Evolutionary conservation across 2,113 vertebrate species (phyloP).

Genomic region (Ctenomys sociabilis): DNA sequence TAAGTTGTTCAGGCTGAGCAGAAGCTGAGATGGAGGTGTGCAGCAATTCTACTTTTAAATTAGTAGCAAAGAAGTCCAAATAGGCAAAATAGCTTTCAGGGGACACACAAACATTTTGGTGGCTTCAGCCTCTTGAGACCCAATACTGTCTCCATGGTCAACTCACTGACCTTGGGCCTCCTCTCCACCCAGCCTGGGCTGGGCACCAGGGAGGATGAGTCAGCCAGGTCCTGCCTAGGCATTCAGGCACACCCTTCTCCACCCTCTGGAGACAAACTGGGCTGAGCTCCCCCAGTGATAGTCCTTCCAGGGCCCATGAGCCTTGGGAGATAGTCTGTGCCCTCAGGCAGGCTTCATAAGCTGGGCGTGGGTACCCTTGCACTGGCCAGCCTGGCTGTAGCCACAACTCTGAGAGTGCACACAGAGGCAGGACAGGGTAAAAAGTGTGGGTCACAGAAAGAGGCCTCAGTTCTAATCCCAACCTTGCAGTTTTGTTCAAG

Average conservation of each 20-base stretch:
- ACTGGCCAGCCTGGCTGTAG: not conserved
- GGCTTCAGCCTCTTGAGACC: not conserved
- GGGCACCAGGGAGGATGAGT: not conserved
- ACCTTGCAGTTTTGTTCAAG: not conserved
- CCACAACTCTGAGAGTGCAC: no score
- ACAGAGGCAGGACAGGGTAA: no score
- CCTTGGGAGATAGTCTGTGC: not conserved
- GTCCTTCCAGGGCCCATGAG: not conserved
- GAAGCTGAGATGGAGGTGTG: not conserved
- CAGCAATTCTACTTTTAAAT: not conserved
- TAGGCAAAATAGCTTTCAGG: not conserved
- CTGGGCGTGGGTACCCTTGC: not conserved
- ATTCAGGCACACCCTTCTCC: not conserved
- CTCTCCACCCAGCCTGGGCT: not conserved
- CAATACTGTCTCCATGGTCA: not conserved
- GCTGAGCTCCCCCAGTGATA: accelerated
- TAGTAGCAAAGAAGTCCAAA: not conserved
- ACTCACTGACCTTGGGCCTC: not conserved
- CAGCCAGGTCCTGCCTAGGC: not conserved
- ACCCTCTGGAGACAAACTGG: not conserved
- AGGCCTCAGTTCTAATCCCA: not conserved
- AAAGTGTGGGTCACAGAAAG: not conserved
- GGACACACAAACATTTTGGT: accelerated
- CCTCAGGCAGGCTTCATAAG: not conserved
- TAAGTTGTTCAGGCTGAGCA: not conserved